Percentiles rank a stretch among this genome's conserved stretches.
Evolutionary conservation across 2,888 invertebrate genomes (phyloP).

Genomic region (Leptopilina myrica): DNA sequence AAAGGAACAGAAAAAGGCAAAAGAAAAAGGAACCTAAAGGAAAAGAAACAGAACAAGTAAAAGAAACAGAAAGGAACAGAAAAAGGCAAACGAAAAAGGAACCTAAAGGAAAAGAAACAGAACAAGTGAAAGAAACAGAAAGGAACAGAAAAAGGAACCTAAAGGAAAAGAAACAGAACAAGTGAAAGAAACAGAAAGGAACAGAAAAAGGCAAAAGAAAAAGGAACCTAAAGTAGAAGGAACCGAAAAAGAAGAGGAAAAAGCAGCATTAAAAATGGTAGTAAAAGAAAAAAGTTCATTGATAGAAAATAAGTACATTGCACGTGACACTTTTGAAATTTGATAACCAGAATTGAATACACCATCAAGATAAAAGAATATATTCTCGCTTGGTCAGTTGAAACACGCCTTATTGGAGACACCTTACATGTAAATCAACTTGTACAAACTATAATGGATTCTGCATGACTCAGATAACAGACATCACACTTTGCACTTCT

Average conservation of each 20-base stretch:
- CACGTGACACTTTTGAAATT: conserved; percentile 24
- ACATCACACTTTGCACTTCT: conserved; percentile 22
- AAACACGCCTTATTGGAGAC: conserved; percentile 7
- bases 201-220: too few relatives aligned
- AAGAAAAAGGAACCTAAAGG: too few relatives aligned
- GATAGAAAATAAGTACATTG: neutral
- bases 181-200: too few relatives aligned
- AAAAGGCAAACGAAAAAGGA: too few relatives aligned
- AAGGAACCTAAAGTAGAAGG: too few relatives aligned
- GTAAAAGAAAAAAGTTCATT: neutral
- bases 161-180: too few relatives aligned
- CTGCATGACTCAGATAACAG: neutral
- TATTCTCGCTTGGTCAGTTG: neutral
- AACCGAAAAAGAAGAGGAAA: too few relatives aligned
- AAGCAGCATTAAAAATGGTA: neutral
- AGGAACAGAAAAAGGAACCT: neutral
- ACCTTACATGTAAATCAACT: conserved; percentile 31
- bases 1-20: too few relatives aligned
- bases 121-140: too few relatives aligned
- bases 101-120: too few relatives aligned
- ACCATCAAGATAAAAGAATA: conserved; percentile 31
- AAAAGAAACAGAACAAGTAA: too few relatives aligned
- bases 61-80: too few relatives aligned
- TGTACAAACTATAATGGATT: conserved; percentile 31
- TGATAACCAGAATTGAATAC: conserved; percentile 25